Conservation (phyloP, 2,797 vertebrate species). For the Gymnocypris eckloni region DNA sequence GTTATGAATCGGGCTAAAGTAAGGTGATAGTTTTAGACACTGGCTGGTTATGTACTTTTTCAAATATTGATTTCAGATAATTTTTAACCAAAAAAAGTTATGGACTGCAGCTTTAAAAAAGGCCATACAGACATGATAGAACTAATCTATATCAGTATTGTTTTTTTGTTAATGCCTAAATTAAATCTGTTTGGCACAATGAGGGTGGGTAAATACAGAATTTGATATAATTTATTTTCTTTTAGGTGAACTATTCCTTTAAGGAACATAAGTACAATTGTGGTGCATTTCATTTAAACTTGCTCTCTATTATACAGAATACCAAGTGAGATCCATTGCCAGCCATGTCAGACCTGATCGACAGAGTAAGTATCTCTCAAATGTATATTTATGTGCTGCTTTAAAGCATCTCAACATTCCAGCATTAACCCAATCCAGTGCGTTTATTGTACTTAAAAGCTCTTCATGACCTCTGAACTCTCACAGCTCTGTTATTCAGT, state of each 20-base stretch:
- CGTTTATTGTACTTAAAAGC: background rate
- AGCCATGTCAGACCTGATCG: conserved; percentile 97
- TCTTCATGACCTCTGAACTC: background rate
- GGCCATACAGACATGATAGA: background rate
- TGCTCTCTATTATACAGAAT: conserved; percentile 79
- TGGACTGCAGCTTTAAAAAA: background rate
- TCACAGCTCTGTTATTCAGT: conserved; percentile 94
- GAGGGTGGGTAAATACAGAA: background rate
- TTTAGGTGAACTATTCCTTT: background rate
- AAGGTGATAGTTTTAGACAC: too few relatives aligned
- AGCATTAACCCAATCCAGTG: background rate
- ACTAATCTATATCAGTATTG: background rate
- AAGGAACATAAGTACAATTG: background rate
- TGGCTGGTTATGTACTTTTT: too few relatives aligned
- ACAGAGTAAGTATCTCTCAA: conserved; percentile 86
- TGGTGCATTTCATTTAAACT: background rate
- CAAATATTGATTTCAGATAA: too few relatives aligned
- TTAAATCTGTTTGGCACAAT: background rate
- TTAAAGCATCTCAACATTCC: background rate
- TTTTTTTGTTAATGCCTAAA: background rate
- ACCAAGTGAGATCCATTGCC: conserved; percentile 95
- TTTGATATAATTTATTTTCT: background rate
- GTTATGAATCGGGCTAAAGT: too few relatives aligned
- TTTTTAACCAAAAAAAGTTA: too few relatives aligned
- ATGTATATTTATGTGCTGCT: background rate